Evolutionary conservation across 2,888 invertebrate genomes (phyloP).

Genomic region (Andrena praecox): DNA sequence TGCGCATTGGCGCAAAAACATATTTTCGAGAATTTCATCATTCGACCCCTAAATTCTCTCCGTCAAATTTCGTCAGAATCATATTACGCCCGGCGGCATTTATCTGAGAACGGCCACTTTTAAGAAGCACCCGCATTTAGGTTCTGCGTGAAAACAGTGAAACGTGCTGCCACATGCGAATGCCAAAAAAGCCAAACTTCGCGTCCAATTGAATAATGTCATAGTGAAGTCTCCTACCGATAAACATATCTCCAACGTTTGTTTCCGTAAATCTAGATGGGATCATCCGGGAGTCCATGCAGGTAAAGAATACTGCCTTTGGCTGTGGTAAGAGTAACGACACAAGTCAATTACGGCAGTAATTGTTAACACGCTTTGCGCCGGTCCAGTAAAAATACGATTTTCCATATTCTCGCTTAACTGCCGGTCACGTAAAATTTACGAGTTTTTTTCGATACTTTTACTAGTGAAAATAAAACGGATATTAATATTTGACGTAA

Average conservation of each 20-base stretch:
- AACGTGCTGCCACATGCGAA: background rate
- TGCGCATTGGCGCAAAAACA: no score
- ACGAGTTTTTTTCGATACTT: no score
- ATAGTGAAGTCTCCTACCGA: constrained; percentile 87
- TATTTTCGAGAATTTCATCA: no score
- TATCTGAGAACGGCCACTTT: constrained; percentile 10
- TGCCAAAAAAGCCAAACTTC: constrained; percentile 7
- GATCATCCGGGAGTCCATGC: constrained; percentile 99
- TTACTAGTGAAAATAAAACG: no score
- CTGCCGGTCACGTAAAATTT: no score
- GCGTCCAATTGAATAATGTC: constrained; percentile 53
- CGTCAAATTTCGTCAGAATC: background rate
- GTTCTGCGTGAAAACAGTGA: background rate
- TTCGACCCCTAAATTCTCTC: no score
- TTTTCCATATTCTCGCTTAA: no score
- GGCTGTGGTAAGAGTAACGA: constrained; percentile 88
- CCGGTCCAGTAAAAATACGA: background rate
- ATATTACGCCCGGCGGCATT: background rate
- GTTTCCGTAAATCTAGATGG: constrained; percentile 98
- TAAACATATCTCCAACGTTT: constrained; percentile 98
- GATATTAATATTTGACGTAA: no score
- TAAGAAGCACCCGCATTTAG: background rate
- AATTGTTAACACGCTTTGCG: constrained; percentile 18
- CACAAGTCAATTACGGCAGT: constrained; percentile 50
- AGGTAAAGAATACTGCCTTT: constrained; percentile 98